Conservation (phyloP, 2,797 vertebrate species). For the Sebastolobus alascanus region DNA sequence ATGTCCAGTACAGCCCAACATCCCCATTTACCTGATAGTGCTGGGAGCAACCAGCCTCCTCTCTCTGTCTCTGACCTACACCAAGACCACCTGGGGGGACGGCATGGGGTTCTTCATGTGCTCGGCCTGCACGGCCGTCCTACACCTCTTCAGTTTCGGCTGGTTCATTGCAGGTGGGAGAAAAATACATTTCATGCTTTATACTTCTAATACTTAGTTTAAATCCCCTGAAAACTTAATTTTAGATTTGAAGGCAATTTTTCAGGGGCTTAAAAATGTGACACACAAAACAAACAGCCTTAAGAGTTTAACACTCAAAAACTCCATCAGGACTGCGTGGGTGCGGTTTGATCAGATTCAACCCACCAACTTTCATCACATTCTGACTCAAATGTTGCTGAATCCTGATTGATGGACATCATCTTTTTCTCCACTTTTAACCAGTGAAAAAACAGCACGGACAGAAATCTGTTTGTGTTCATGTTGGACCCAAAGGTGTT, state of each 20-base stretch:
- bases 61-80: constrained; percentile 62
- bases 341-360: constrained; percentile 6
- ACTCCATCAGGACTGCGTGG: not conserved
- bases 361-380: not conserved
- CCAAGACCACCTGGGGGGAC: not conserved
- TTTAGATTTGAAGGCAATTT: not conserved
- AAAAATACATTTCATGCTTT: not conserved
- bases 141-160: constrained; percentile 67
- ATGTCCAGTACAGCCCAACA: constrained; percentile 64
- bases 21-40: constrained; percentile 78
- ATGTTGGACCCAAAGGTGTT: not conserved
- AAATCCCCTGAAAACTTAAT: not conserved
- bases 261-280: not conserved
- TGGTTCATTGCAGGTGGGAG: constrained; percentile 78
- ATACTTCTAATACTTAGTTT: not conserved
- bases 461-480: not conserved
- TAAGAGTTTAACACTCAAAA: not conserved
- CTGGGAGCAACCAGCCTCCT: constrained; percentile 60
- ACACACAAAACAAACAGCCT: not conserved
- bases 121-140: not conserved
- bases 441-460: not conserved
- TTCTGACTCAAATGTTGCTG: not conserved
- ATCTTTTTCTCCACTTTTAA: not conserved
- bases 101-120: not conserved
- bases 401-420: not conserved